Percentiles rank a stretch among this genome's conserved stretches.
These are phyloP conservation scores for Chorisops tibialis DNA, from an alignment of 2,888 invertebrate species.

Conservation along the genomic window DNA sequence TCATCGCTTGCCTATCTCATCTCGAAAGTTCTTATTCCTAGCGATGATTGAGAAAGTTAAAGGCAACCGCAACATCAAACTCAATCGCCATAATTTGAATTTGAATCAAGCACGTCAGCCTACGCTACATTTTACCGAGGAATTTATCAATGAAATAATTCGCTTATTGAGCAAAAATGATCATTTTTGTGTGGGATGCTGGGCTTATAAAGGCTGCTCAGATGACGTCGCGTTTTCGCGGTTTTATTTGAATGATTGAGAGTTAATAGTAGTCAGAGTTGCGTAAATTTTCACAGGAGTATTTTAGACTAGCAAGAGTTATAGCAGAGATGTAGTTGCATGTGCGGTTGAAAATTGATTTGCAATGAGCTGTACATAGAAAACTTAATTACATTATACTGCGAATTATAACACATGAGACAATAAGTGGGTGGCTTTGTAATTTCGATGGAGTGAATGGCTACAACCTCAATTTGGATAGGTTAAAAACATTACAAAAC, in stretches of 20 bases:
- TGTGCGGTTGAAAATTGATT: slow-evolving; percentile 4
- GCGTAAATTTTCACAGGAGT: neutral
- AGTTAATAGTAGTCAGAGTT: neutral
- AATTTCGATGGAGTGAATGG: too few species aligned
- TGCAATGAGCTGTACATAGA: slow-evolving; percentile 14
- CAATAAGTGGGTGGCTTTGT: neutral
- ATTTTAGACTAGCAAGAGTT: neutral
- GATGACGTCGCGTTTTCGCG: neutral
- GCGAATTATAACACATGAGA: slow-evolving; percentile 10
- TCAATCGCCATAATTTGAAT: too few species aligned
- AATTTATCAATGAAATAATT: slow-evolving; percentile 25
- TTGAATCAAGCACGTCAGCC: neutral
- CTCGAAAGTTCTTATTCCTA: too few species aligned
- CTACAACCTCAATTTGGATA: too few species aligned
- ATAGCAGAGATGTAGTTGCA: neutral
- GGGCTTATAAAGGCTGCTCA: neutral
- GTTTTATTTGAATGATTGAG: neutral
- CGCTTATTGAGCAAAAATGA: slow-evolving; percentile 23
- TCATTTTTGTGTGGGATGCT: slow-evolving; percentile 10
- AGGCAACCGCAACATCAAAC: too few species aligned
- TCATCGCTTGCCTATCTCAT: too few species aligned
- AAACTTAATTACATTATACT: slow-evolving; percentile 14
- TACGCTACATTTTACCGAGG: slow-evolving; percentile 6
- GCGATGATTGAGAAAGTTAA: too few species aligned
- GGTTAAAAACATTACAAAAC: too few species aligned